phyloP scores from a whole-genome alignment of 35 echinoderm and acorn worm species.

The Ophioderma brevispina region DNA sequence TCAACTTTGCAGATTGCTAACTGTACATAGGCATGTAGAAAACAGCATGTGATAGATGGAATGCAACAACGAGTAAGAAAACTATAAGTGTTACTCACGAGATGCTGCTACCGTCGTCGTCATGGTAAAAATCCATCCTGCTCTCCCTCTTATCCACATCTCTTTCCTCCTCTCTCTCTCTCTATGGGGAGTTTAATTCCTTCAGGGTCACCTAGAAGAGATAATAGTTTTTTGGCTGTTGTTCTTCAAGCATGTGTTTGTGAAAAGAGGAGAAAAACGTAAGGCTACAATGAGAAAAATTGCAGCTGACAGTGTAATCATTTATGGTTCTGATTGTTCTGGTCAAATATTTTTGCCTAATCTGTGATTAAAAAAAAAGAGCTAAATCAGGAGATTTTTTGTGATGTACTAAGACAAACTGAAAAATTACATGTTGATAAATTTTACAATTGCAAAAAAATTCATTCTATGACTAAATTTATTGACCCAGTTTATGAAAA shows the following conservation, averaged over 20 bases:
- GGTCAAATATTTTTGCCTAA: not conserved
- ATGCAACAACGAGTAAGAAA: not conserved
- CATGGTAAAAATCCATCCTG: constrained; percentile 8
- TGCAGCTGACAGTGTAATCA: too few relatives aligned
- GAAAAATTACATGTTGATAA: too few relatives aligned
- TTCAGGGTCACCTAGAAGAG: not conserved
- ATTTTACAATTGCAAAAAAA: too few relatives aligned
- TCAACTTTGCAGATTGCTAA: not conserved
- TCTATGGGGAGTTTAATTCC: not conserved
- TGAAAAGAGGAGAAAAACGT: too few relatives aligned
- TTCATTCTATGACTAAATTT: too few relatives aligned
- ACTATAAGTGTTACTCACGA: not conserved
- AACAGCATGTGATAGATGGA: not conserved
- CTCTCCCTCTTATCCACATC: not conserved
- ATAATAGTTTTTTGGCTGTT: not conserved
- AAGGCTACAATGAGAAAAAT: too few relatives aligned
- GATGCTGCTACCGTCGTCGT: not conserved
- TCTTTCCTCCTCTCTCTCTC: not conserved
- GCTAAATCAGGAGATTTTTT: too few relatives aligned
- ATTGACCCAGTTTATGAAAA: too few relatives aligned
- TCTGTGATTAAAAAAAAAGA: not conserved
- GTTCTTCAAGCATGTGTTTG: too few relatives aligned
- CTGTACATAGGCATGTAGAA: not conserved
- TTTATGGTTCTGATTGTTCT: too few relatives aligned
- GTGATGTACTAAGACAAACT: too few relatives aligned